These are phyloP conservation scores for human (Homo sapiens) DNA, from an alignment of 2,113 vertebrate genomes.

Conservation along the genomic window GRCh38 chr13:111851501-111852000, in stretches of 20 bases:
- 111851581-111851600: not conserved
- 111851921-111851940: not conserved
- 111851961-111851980: not conserved
- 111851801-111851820: not conserved
- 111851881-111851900: too few species aligned
- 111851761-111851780: not conserved
- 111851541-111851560: not conserved
- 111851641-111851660: too few species aligned
- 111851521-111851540: not conserved
- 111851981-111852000: too few species aligned
- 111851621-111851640: not conserved
- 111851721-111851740: not conserved
- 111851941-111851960: not conserved
- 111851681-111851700: not conserved
- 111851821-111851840: rapidly evolving
- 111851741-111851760: not conserved
- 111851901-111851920: rapidly evolving
- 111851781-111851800: too few species aligned
- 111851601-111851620: not conserved
- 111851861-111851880: not conserved
- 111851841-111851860: not conserved
- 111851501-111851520: rapidly evolving
- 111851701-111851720: not conserved
- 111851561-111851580: too few species aligned
- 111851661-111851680: not conserved